Conservation (phyloP, 2,113 vertebrate species). For the Tetrao urogallus region DNA sequence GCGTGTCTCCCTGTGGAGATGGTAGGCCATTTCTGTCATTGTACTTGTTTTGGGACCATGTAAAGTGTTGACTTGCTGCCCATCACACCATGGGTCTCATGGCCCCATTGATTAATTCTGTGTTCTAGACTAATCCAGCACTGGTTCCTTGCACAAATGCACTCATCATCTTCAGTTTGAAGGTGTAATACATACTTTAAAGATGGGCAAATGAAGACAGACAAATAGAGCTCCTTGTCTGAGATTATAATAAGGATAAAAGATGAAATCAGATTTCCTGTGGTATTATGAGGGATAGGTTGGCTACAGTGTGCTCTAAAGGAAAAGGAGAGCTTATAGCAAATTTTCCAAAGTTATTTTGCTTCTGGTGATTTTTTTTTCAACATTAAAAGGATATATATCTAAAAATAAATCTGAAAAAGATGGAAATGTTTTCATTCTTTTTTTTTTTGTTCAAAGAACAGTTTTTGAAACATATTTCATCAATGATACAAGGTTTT, state of each 20-base stretch:
- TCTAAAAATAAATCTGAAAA: background rate
- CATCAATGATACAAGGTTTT: background rate
- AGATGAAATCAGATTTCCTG: background rate
- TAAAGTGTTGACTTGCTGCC: background rate
- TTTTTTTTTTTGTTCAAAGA: background rate
- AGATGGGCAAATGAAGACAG: background rate
- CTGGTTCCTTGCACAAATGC: background rate
- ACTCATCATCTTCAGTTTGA: background rate
- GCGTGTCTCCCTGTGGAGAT: constrained; percentile 80
- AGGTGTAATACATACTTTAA: background rate
- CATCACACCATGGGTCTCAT: fast-evolving
- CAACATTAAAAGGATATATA: background rate
- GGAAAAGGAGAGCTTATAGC: background rate
- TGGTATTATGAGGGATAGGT: background rate
- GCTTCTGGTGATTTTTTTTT: background rate
- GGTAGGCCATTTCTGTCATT: constrained; percentile 31
- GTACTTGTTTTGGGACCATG: background rate
- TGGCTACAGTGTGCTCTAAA: background rate
- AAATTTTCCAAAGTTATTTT: background rate
- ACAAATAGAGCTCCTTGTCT: fast-evolving
- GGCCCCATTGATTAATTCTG: fast-evolving
- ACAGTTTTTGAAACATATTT: background rate
- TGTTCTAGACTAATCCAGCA: background rate
- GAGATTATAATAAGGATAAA: background rate
- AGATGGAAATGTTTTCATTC: background rate